Conservation (phyloP, 2,888 invertebrate species). For the Epiblema foenella region DNA sequence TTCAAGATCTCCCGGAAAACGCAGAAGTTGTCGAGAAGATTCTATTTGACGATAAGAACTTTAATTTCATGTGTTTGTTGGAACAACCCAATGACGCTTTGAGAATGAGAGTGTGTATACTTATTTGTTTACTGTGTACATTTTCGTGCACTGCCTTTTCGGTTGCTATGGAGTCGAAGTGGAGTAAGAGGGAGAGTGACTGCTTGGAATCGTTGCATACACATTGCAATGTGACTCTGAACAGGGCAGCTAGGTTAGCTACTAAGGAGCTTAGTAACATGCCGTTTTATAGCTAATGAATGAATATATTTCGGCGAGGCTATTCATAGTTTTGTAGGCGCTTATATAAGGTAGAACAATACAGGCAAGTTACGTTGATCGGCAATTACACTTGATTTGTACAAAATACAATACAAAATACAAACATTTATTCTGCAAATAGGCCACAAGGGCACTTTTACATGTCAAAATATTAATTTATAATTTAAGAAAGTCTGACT, state of each 20-base stretch:
- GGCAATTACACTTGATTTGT: neutral
- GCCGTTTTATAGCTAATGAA: slow-evolving; percentile 71
- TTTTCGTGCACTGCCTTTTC: slow-evolving; percentile 88
- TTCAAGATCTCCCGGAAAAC: slow-evolving; percentile 90
- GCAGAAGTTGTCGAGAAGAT: slow-evolving; percentile 90
- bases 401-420: too few species aligned
- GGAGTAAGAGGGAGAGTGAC: slow-evolving; percentile 86
- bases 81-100: slow-evolving; percentile 84
- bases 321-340: neutral
- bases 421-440: too few species aligned
- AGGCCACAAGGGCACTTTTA: too few species aligned
- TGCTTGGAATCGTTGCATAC: slow-evolving; percentile 85
- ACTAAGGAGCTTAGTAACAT: slow-evolving; percentile 83
- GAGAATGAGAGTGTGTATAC: slow-evolving; percentile 87
- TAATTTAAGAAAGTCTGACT: too few species aligned
- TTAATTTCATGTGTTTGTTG: slow-evolving; percentile 83
- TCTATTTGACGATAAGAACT: slow-evolving; percentile 81
- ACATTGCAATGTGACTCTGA: slow-evolving; percentile 86
- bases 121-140: slow-evolving; percentile 88
- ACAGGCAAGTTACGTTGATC: neutral
- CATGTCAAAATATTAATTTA: too few species aligned
- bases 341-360: neutral
- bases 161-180: slow-evolving; percentile 81
- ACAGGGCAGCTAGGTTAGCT: slow-evolving; percentile 84
- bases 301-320: neutral